Evolutionary conservation across 2,113 vertebrate species (phyloP).

Genomic region (Ciconia boyciana): DNA sequence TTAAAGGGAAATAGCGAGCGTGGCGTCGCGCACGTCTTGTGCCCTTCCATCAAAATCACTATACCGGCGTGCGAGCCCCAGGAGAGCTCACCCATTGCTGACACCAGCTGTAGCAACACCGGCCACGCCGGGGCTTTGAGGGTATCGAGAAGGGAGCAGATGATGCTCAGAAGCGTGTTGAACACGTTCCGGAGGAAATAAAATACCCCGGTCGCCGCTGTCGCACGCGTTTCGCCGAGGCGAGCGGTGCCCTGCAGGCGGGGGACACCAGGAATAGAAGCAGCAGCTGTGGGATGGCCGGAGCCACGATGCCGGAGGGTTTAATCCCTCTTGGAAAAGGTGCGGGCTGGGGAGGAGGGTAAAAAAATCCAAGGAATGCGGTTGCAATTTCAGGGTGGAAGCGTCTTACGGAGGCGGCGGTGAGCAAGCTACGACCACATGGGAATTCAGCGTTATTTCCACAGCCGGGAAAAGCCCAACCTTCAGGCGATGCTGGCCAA

Average conservation of each 20-base stretch:
- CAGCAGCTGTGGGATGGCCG: background rate
- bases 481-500: background rate
- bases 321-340: background rate
- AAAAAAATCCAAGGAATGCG: background rate
- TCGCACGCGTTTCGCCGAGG: background rate
- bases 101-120: background rate
- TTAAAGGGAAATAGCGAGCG: fast-evolving
- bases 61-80: fast-evolving
- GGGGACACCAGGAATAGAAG: background rate
- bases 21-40: background rate
- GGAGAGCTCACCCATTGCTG: background rate
- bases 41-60: background rate
- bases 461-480: background rate
- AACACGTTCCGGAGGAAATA: background rate
- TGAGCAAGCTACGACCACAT: fast-evolving
- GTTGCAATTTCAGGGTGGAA: background rate
- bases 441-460: background rate
- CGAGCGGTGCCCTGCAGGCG: fast-evolving
- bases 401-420: background rate
- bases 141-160: background rate
- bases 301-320: background rate
- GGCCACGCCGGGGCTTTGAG: background rate
- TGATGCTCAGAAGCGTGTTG: background rate
- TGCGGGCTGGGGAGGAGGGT: background rate
- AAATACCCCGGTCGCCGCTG: fast-evolving